Evolutionary conservation across 2,797 vertebrate species (phyloP).

Genomic region (Ispidina picta): DNA sequence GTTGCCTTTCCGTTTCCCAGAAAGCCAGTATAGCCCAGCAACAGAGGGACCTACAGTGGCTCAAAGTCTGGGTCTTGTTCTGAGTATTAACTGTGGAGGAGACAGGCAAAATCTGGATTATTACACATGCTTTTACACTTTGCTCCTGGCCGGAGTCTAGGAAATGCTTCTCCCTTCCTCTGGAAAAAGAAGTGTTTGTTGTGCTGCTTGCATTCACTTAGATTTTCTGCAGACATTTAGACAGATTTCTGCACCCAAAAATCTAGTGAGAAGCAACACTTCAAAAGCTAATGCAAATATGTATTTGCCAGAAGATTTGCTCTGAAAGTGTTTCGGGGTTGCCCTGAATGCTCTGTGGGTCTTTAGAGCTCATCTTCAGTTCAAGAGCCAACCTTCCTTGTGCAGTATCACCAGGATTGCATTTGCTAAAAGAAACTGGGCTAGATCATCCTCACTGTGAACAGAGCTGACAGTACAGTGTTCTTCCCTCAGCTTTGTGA

Average conservation of each 20-base stretch:
- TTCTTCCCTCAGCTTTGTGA: not conserved
- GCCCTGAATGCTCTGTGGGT: not conserved
- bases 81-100: not conserved
- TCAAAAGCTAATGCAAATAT: not conserved
- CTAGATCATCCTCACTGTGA: not conserved
- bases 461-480: not conserved
- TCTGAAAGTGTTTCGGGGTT: not conserved
- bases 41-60: not conserved
- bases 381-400: not conserved
- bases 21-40: not conserved
- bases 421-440: not conserved
- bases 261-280: not conserved
- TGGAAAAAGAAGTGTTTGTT: not conserved
- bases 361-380: not conserved
- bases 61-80: not conserved
- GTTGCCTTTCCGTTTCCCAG: not conserved
- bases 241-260: not conserved
- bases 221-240: not conserved
- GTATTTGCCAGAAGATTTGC: not conserved
- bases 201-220: fast-evolving
- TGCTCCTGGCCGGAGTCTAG: not conserved
- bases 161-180: not conserved
- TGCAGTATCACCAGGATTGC: not conserved
- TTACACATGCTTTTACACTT: not conserved
- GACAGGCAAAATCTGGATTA: not conserved